Evolutionary conservation across 1,140 invertebrate genomes (phyloP).

Genomic region (Bradysia coprophila): DNA sequence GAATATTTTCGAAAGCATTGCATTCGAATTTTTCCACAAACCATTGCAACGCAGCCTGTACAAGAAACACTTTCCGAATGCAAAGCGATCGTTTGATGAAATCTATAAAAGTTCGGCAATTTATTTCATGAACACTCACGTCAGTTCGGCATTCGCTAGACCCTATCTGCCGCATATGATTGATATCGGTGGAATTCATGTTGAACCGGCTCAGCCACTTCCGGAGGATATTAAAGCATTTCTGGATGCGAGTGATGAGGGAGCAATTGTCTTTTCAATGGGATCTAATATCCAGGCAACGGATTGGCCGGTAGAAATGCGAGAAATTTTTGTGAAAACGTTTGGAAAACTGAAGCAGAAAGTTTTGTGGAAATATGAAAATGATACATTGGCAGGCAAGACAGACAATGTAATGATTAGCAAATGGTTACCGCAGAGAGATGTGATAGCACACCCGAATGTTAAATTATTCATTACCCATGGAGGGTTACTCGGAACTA

Average conservation of each 20-base stretch:
- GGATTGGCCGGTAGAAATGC: slow-evolving; percentile 10
- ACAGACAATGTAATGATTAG: no score
- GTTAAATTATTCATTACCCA: no score
- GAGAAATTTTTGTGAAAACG: slow-evolving; percentile 18
- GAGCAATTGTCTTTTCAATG: slow-evolving; percentile 19
- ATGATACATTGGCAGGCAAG: no score
- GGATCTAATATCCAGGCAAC: slow-evolving; percentile 13
- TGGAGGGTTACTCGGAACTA: no score
- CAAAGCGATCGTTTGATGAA: background rate
- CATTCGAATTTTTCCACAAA: no score
- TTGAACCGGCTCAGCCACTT: slow-evolving; percentile 6
- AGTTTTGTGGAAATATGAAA: no score
- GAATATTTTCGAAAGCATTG: no score
- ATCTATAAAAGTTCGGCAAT: background rate
- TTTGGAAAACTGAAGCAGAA: no score
- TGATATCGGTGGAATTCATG: slow-evolving; percentile 12
- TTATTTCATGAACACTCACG: slow-evolving; percentile 7
- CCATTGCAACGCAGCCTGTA: no score
- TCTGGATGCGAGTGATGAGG: slow-evolving; percentile 11
- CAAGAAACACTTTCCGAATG: no score
- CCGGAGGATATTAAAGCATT: slow-evolving; percentile 14
- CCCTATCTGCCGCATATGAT: slow-evolving; percentile 10
- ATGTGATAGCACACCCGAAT: no score
- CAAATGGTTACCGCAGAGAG: no score
- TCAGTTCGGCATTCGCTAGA: slow-evolving; percentile 6